A percentile compares a stretch with the other conserved stretches of the same genome.
These are phyloP conservation scores for Tupaia tana DNA, from an alignment of 2,113 vertebrate genomes.

Conservation along the genomic window DNA sequence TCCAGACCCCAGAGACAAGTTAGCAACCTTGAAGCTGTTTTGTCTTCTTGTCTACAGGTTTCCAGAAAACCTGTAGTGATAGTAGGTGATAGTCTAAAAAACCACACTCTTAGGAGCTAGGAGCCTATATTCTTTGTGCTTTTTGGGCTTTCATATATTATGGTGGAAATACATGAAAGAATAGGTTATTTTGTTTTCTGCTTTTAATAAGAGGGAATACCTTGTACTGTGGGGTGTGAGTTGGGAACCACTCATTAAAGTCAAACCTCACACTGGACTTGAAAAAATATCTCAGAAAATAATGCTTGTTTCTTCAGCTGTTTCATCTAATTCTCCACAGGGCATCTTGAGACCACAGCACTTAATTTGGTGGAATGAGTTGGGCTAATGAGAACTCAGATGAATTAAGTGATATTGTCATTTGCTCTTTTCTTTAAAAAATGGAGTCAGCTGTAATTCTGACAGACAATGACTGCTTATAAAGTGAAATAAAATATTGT, in stretches of 20 bases:
- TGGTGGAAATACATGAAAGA: slow-evolving; percentile 74
- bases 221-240: slow-evolving; percentile 65
- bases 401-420: slow-evolving; percentile 39
- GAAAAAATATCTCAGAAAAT: slow-evolving; percentile 64
- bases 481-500: slow-evolving; percentile 61
- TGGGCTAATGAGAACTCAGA: slow-evolving; percentile 79
- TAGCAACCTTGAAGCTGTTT: neutral
- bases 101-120: slow-evolving; percentile 56
- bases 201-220: slow-evolving; percentile 73
- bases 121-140: slow-evolving; percentile 77
- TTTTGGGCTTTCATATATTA: slow-evolving; percentile 71
- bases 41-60: slow-evolving; percentile 43
- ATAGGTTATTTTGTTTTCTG: slow-evolving; percentile 58
- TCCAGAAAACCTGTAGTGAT: neutral
- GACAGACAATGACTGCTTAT: neutral
- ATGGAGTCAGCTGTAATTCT: slow-evolving; percentile 70
- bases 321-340: slow-evolving; percentile 38
- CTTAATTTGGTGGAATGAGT: slow-evolving; percentile 78
- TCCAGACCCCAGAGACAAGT: neutral
- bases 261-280: slow-evolving; percentile 59
- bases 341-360: slow-evolving; percentile 64
- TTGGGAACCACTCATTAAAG: slow-evolving; percentile 64
- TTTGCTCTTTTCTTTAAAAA: slow-evolving; percentile 70
- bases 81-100: slow-evolving; percentile 64
- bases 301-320: slow-evolving; percentile 57